These are phyloP conservation scores for Myotis daubentonii DNA, from an alignment of 2,797 vertebrate species.

Conservation along the genomic window DNA sequence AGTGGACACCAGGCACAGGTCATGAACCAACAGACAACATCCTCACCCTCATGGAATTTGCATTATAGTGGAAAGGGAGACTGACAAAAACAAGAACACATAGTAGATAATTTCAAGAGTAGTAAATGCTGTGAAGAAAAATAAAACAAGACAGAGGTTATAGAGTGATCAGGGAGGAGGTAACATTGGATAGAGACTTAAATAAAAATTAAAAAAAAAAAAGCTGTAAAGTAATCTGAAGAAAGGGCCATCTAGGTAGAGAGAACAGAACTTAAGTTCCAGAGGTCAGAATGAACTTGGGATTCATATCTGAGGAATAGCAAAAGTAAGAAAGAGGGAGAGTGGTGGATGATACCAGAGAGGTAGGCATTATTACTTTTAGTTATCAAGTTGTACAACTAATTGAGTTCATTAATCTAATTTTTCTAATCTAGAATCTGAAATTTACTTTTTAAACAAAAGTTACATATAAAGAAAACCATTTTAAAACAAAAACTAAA, in stretches of 20 bases:
- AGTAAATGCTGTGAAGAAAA: neutral
- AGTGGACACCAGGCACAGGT: neutral
- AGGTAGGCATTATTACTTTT: neutral
- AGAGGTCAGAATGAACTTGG: neutral
- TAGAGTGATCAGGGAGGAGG: neutral
- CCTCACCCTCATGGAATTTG: neutral
- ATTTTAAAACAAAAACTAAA: conserved; percentile 20
- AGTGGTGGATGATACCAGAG: neutral
- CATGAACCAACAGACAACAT: neutral
- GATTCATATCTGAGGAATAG: neutral
- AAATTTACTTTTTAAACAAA: conserved; percentile 52
- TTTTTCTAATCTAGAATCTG: neutral
- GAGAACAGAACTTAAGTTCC: neutral
- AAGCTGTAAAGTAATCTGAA: neutral
- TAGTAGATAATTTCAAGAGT: neutral
- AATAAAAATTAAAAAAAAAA: neutral
- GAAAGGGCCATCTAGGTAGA: neutral
- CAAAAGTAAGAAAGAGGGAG: neutral
- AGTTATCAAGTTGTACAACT: neutral
- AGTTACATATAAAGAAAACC: conserved; percentile 7
- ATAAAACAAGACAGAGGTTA: neutral
- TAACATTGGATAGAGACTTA: neutral
- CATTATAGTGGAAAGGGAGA: neutral
- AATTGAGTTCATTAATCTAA: neutral
- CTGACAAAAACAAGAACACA: neutral